Conservation (phyloP, 2,888 invertebrate genomes). For the Eubasilissa splendida region DNA sequence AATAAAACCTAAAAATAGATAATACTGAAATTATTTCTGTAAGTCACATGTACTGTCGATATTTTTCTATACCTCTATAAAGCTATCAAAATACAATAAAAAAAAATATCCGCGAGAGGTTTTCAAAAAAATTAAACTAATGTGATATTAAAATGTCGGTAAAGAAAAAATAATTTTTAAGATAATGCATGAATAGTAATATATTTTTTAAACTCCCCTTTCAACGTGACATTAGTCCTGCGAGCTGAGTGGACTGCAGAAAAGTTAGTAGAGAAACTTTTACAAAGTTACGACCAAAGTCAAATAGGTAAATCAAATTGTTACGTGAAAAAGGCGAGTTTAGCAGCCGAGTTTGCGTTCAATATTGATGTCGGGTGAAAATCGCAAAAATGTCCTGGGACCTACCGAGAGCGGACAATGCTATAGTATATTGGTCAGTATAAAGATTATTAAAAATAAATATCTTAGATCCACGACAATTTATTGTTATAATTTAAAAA, state of each 20-base stretch:
- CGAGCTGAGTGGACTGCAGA: constrained; percentile 27
- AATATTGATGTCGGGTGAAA: constrained; percentile 19
- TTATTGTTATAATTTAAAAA: too few species aligned
- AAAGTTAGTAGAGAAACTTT: constrained; percentile 24
- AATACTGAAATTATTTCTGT: too few species aligned
- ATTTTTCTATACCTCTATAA: too few species aligned
- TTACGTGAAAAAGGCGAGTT: constrained; percentile 26
- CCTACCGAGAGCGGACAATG: not conserved
- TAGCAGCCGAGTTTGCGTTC: not conserved
- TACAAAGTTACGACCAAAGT: constrained; percentile 34
- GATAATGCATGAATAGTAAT: not conserved
- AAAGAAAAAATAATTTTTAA: not conserved
- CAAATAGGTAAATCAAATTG: constrained; percentile 40
- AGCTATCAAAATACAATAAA: too few species aligned
- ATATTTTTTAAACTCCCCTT: not conserved
- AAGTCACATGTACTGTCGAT: too few species aligned
- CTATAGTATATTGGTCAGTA: not conserved
- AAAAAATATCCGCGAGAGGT: too few species aligned
- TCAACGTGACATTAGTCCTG: not conserved
- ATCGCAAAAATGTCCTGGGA: constrained; percentile 2
- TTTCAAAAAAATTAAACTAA: too few species aligned
- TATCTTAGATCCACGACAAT: too few species aligned
- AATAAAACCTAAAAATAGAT: too few species aligned
- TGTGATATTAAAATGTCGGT: not conserved
- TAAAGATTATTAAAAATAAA: too few species aligned